Base-by-base conservation (phyloP, 2,888 invertebrate species). In the Diplazon laetatorius region DNA sequence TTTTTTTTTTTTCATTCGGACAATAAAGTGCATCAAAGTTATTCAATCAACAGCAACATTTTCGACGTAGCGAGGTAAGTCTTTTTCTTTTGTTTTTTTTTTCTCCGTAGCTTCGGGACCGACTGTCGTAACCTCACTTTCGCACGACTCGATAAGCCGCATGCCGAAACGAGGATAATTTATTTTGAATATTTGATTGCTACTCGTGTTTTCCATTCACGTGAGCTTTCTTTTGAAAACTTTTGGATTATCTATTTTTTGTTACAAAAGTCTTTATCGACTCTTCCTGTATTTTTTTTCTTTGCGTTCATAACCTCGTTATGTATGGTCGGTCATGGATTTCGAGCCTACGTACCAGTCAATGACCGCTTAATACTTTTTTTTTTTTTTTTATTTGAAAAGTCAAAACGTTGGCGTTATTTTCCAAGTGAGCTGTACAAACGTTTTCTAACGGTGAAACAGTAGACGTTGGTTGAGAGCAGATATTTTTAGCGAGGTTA, bases 81-180 rank as follows among this genome's bases (percentile, higher is more conserved):
- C 16, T 37, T 37, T 14, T n/a, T 10, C 48, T 16, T 10, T 18
- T 20, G 20, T 10, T 48, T 20, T 46, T 62, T 55, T 55, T 35
- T 57, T 8, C 12, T 16, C 2, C 10, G 3, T 48, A 48, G 48
- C 12, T 37, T 39, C 10, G 14, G 59, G 12, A 39, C 20, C 20
- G 6, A 10, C 1, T 3, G 18, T 42, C 22, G 22, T 60, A 60
- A 60, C 60, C 60, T 60, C 39, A 60, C 60, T 60, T 44, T 10
- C 0, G 6, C 12, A 5, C 6, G 2, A 18, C 6, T 60, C 22
- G 20, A 12, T 6, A n/a, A 25, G 44, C 60, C 60, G 60, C 60
- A 44, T 60, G 60, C n/a, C 37, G 10, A 16, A 18, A 10, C 18
- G 12, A 57, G 10, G 8, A 16, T 30, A 57, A 37, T 37, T 18